Evolutionary conservation across 2,113 vertebrate species (phyloP), one percentile per base, ranked within the genome.

Genomic region (Morone saxatilis): DNA sequence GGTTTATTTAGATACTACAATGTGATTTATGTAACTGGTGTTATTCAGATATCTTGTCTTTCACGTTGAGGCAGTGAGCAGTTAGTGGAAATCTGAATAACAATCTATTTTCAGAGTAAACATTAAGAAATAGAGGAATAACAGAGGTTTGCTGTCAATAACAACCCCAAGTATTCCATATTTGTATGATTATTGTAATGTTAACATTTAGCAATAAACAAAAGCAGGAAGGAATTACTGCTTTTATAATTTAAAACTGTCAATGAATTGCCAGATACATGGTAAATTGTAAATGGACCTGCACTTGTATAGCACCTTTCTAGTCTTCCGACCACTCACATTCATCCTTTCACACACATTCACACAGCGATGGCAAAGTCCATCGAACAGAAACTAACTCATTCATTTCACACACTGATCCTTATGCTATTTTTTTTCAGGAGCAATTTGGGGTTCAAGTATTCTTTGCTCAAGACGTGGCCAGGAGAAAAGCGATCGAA

Each of bases 231-330:
- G 20, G 31, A 76, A 48, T 36, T 22, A 50, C 25, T 66, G 53
- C 20, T 19, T 85, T 76, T 48, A 73, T 70, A 38, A 65, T 59
- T 48, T 59, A 38, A 71, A 65, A 66, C 59, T 43, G 57, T 70
- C 47, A 7, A 43, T 63, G 68, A 51, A 48, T 76, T 70, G 57
- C 56, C 68, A 53, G 50, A 53, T 25, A 22, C 2, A 25, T 25
- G 25, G 25, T 25, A 25, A 25, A 25, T 25, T 25, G 25, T 25
- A 25, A 25, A 25, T 25, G 25, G 25, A n/a, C n/a, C n/a, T n/a
- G n/a, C n/a, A n/a, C n/a, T n/a, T n/a, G n/a, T n/a, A n/a, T n/a
- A n/a, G n/a, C n/a, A n/a, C 25, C 25, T 25, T 25, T 25, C 25
- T 25, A 25, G 25, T 25, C 25, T 25, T 25, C 25, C 25, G 25